Conservation (phyloP, 2,113 vertebrate species). For the Petaurus breviceps region DNA sequence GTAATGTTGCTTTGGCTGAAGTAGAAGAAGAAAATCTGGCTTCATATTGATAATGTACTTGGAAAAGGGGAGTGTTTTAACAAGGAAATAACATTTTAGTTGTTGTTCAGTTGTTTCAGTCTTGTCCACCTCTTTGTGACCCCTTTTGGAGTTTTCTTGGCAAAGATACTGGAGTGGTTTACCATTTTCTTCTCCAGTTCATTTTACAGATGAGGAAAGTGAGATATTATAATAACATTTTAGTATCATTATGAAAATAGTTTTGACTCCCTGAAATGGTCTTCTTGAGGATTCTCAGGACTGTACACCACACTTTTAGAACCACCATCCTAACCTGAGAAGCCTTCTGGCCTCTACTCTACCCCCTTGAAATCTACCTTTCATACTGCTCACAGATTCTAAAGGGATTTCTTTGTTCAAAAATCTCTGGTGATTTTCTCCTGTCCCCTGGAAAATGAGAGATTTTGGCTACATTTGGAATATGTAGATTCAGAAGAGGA, state of each 20-base stretch:
- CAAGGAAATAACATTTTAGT: not conserved
- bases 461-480: not conserved
- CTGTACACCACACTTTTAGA: not conserved
- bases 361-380: not conserved
- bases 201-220: not conserved
- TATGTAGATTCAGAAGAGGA: not conserved
- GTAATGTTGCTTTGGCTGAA: not conserved
- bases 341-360: not conserved
- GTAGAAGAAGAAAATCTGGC: not conserved
- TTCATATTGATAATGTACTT: not conserved
- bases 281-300: not conserved
- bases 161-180: not conserved
- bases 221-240: not conserved
- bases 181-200: not conserved
- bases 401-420: not conserved
- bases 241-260: not conserved
- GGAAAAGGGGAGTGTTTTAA: not conserved
- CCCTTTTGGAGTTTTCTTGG: not conserved
- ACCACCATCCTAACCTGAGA: not conserved
- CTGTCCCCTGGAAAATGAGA: not conserved
- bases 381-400: not conserved
- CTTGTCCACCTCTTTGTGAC: not conserved
- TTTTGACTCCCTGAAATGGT: not conserved
- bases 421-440: not conserved
- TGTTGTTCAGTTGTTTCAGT: not conserved